Evolutionary conservation across 2,888 invertebrate species (phyloP).

Genomic region (Aplocera efformata): DNA sequence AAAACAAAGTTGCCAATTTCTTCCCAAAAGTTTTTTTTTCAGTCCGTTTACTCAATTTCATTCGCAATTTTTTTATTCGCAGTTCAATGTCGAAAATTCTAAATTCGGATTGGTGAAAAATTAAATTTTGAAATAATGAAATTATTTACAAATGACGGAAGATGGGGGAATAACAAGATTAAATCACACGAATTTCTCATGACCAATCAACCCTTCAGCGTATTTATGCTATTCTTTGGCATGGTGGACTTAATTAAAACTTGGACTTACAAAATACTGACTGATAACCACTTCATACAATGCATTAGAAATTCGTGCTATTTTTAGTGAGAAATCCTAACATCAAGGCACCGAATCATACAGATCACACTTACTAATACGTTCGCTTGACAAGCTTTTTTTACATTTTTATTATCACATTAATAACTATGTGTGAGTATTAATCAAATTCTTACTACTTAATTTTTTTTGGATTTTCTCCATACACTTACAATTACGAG

Average conservation of each 20-base stretch:
- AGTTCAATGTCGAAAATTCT: slow-evolving; percentile 12
- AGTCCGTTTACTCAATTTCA: slow-evolving; percentile 6
- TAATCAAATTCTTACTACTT: slow-evolving; percentile 50
- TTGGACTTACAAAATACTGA: slow-evolving; percentile 15
- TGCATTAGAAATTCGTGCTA: slow-evolving; percentile 5
- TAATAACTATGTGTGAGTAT: slow-evolving; percentile 72
- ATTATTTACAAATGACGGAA: neutral
- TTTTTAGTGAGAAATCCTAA: neutral
- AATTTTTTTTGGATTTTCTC: slow-evolving; percentile 51
- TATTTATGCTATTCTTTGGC: slow-evolving; percentile 15
- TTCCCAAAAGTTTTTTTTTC: neutral
- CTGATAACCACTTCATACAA: slow-evolving; percentile 6
- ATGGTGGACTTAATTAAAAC: slow-evolving; percentile 4
- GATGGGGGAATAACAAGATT: neutral
- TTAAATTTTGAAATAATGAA: slow-evolving; percentile 1
- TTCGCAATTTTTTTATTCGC: slow-evolving; percentile 4
- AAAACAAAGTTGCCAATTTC: neutral
- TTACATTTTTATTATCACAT: slow-evolving; percentile 67
- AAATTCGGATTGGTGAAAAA: slow-evolving; percentile 18
- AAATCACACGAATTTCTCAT: slow-evolving; percentile 1
- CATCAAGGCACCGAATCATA: slow-evolving; percentile 11
- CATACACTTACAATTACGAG: slow-evolving; percentile 44
- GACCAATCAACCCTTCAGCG: slow-evolving; percentile 2
- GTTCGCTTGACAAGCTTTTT: slow-evolving; percentile 60
- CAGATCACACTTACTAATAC: slow-evolving; percentile 1